A percentile compares a stretch with the other conserved stretches of the same genome.
Evolutionary conservation across 2,113 vertebrate genomes (phyloP).

Genomic region (Empidonax alnorum): DNA sequence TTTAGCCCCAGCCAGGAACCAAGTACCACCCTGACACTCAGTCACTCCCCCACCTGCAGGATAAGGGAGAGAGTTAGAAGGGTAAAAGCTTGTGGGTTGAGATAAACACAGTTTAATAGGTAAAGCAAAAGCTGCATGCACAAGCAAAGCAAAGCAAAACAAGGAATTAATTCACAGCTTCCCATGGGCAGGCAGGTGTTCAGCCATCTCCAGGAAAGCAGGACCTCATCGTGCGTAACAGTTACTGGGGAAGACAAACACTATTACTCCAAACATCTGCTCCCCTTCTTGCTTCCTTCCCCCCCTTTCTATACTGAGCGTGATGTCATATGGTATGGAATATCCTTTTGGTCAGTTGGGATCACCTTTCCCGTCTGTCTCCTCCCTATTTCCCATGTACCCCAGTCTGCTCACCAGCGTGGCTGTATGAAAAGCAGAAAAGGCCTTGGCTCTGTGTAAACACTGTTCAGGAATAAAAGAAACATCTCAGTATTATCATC

Average conservation of each 20-base stretch:
- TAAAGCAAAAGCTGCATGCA: background rate
- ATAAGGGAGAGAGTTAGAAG: fast-evolving
- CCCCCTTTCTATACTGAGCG: background rate
- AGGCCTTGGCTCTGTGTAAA: background rate
- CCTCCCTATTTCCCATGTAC: background rate
- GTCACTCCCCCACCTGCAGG: background rate
- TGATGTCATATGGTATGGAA: background rate
- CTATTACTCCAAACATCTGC: background rate
- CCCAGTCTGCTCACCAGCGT: background rate
- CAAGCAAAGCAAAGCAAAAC: background rate
- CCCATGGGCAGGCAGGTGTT: background rate
- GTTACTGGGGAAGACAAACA: background rate
- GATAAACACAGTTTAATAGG: background rate
- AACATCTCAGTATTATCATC: background rate
- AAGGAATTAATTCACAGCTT: background rate
- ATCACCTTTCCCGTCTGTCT: fast-evolving
- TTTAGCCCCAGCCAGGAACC: background rate
- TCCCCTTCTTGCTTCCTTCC: background rate
- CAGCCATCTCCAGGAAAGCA: background rate
- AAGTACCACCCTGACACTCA: fast-evolving
- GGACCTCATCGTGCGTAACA: fast-evolving
- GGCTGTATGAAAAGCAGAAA: background rate
- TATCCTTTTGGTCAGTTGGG: background rate
- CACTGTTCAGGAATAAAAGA: background rate
- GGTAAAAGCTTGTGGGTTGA: background rate